phyloP scores from a whole-genome alignment of 2,797 vertebrate genomes.

The Takifugu rubripes region DNA sequence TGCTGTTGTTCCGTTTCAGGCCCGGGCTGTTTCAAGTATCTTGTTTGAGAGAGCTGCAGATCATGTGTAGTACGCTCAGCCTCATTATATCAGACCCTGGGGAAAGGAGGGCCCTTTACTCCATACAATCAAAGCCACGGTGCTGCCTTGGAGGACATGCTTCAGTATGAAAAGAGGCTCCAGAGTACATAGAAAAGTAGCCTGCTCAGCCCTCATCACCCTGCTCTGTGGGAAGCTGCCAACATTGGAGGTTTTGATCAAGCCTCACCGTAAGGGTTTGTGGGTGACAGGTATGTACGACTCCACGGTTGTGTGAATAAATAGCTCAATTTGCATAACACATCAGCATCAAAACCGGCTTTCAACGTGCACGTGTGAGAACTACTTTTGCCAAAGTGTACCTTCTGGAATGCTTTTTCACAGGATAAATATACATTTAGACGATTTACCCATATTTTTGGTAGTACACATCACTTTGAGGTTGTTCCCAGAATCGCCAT shows the following conservation, averaged over 20 bases:
- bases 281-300: slow-evolving; percentile 68
- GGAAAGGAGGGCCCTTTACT: slow-evolving; percentile 64
- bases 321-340: slow-evolving; percentile 72
- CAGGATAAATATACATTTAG: slow-evolving; percentile 58
- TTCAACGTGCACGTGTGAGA: slow-evolving; percentile 32
- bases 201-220: slow-evolving; percentile 65
- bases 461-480: slow-evolving; percentile 43
- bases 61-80: slow-evolving; percentile 72
- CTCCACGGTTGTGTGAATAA: slow-evolving; percentile 59
- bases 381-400: slow-evolving; percentile 36
- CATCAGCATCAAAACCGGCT: slow-evolving; percentile 62
- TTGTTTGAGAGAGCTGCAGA: slow-evolving; percentile 62
- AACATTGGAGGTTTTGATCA: slow-evolving; percentile 74
- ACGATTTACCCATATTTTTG: slow-evolving; percentile 53
- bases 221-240: slow-evolving; percentile 64
- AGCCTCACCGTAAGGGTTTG: slow-evolving; percentile 52
- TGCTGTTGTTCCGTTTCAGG: slow-evolving; percentile 60
- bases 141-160: slow-evolving; percentile 67
- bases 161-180: slow-evolving; percentile 61
- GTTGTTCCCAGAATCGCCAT: slow-evolving; percentile 12
- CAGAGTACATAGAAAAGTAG: slow-evolving; percentile 62
- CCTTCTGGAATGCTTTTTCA: slow-evolving; percentile 43
- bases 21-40: slow-evolving; percentile 59
- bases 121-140: slow-evolving; percentile 68
- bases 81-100: slow-evolving; percentile 76